Evolutionary conservation across 2,797 vertebrate genomes (phyloP).

Genomic region (Nannoperca obscura): DNA sequence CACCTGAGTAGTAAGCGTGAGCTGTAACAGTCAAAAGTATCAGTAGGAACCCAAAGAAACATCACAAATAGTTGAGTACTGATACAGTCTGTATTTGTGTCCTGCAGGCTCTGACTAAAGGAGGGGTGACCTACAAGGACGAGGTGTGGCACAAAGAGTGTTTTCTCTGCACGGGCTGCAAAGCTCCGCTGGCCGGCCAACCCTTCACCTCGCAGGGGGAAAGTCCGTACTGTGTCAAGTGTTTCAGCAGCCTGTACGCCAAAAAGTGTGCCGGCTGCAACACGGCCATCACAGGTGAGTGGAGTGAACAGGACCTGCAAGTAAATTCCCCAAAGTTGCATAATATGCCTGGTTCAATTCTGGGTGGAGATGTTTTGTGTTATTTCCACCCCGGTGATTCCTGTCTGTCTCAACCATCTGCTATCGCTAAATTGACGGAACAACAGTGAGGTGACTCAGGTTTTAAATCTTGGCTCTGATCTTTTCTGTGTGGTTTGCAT

Average conservation of each 20-base stretch:
- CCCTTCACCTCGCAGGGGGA: slow-evolving; percentile 97
- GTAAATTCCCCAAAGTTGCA: not conserved
- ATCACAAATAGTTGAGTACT: not conserved
- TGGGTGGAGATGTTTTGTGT: not conserved
- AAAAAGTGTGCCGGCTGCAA: slow-evolving; percentile 94
- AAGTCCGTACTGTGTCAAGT: slow-evolving; percentile 93
- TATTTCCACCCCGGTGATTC: not conserved
- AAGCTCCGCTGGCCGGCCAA: slow-evolving; percentile 90
- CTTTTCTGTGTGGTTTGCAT: not conserved
- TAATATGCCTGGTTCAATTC: not conserved
- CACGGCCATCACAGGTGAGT: slow-evolving; percentile 94
- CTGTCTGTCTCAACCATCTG: not conserved
- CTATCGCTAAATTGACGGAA: slow-evolving; percentile 11
- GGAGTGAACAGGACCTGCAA: fast-evolving
- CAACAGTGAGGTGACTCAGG: slow-evolving; percentile 19
- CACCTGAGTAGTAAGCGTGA: not conserved
- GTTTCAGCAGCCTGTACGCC: slow-evolving; percentile 95
- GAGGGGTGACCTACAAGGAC: slow-evolving; percentile 94
- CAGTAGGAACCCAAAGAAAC: not conserved
- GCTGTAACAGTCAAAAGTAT: not conserved
- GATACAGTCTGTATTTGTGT: not conserved
- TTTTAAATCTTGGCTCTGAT: not conserved
- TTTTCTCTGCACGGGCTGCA: slow-evolving; percentile 93
- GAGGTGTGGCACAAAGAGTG: slow-evolving; percentile 97
- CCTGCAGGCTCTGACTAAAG: slow-evolving; percentile 92